A percentile compares a stretch with the other conserved stretches of the same genome.
These are phyloP conservation scores for Pangasius macronema DNA, from an alignment of 2,797 vertebrate genomes.

Conservation along the genomic window DNA sequence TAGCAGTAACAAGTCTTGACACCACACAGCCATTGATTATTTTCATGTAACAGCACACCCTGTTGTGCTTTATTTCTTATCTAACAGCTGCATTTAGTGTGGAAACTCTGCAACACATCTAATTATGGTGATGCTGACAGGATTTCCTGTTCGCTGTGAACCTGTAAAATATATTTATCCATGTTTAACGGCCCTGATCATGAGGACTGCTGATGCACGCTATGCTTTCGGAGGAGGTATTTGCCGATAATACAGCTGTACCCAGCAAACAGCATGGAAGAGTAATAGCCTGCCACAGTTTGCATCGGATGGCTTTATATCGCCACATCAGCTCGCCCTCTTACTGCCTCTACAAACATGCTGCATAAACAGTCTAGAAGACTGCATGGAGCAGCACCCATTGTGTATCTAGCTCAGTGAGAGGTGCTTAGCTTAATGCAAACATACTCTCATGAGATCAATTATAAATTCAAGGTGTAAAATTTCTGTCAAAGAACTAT, in stretches of 20 bases:
- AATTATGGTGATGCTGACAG: constrained; percentile 15
- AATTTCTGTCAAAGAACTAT: background rate
- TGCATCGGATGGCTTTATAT: constrained; percentile 32
- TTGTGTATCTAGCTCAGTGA: background rate
- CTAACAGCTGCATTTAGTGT: constrained; percentile 19
- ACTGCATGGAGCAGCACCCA: constrained; percentile 16
- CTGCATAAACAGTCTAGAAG: constrained; percentile 30
- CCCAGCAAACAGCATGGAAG: constrained; percentile 15
- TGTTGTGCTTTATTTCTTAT: background rate
- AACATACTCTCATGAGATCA: constrained; percentile 17
- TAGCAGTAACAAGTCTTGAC: background rate
- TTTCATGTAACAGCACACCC: constrained; percentile 1
- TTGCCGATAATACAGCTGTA: constrained; percentile 18
- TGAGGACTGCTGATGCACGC: background rate
- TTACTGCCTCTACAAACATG: constrained; percentile 34
- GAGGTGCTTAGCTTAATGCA: background rate
- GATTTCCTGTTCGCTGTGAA: constrained; percentile 15
- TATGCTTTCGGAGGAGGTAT: background rate
- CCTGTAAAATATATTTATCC: constrained; percentile 30
- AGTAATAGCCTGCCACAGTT: constrained; percentile 30
- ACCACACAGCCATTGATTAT: constrained; percentile 2
- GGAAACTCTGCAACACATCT: constrained; percentile 23
- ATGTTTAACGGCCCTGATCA: constrained; percentile 22
- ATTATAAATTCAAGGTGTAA: constrained; percentile 6
- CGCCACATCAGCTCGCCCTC: constrained; percentile 42